Percentiles rank a stretch among this genome's conserved stretches.
These are phyloP conservation scores for Protobothrops mucrosquamatus DNA, from an alignment of 2,113 vertebrate genomes.

Conservation along the genomic window DNA sequence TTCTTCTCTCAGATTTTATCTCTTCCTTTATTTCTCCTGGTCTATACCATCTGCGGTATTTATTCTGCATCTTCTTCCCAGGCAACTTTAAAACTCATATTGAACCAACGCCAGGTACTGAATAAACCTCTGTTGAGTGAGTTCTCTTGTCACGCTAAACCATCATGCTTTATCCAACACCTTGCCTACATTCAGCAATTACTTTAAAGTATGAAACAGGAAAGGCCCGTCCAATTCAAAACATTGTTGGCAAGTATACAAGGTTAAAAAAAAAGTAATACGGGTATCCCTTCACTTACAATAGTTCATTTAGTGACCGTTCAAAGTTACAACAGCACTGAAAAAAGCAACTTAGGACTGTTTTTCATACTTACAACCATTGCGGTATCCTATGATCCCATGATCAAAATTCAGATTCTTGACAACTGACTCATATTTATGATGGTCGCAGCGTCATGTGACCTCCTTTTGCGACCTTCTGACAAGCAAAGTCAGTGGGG, in stretches of 20 bases:
- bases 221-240: not conserved
- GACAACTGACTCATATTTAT: too few species aligned
- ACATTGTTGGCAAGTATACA: not conserved
- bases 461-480: too few species aligned
- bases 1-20: not conserved
- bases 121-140: not conserved
- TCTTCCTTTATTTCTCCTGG: not conserved
- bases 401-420: too few species aligned
- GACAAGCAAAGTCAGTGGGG: too few species aligned
- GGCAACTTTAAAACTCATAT: not conserved
- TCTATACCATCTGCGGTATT: not conserved
- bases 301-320: too few species aligned
- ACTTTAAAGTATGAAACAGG: not conserved
- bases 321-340: too few species aligned
- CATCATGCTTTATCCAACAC: not conserved
- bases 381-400: too few species aligned
- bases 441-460: too few species aligned
- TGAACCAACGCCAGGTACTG: not conserved
- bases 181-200: not conserved
- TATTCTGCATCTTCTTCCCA: not conserved
- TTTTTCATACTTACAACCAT: too few species aligned
- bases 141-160: not conserved
- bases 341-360: too few species aligned
- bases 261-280: too few species aligned
- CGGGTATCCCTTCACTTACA: too few species aligned